A percentile compares a stretch with the other conserved stretches of the same genome.
phyloP scores from a whole-genome alignment of 2,113 vertebrate genomes.

The Corynorhinus townsendii region DNA sequence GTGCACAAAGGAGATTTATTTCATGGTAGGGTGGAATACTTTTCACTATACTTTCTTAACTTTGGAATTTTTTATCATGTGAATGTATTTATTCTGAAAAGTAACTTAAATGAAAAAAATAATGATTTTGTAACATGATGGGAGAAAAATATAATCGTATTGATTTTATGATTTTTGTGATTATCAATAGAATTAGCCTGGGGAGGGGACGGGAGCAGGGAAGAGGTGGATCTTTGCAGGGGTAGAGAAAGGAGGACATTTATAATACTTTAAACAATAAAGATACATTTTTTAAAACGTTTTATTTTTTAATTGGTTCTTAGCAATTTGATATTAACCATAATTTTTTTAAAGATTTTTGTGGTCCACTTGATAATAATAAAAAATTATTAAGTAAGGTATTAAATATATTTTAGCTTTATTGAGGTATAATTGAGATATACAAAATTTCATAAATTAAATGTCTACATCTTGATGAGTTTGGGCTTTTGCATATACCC shows the following conservation, averaged over 20 bases:
- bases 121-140: neutral
- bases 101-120: conserved; percentile 33
- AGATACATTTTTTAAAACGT: neutral
- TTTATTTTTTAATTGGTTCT: neutral
- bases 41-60: neutral
- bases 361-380: neutral
- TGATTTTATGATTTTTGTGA: neutral
- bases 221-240: too few species aligned
- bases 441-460: neutral
- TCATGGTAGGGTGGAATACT: neutral
- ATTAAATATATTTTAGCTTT: neutral
- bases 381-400: neutral
- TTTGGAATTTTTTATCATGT: neutral
- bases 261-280: too few species aligned
- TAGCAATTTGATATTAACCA: neutral
- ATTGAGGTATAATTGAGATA: neutral
- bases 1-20: neutral
- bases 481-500: neutral
- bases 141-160: neutral
- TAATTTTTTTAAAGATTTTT: neutral
- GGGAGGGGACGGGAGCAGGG: too few species aligned
- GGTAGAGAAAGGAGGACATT: too few species aligned
- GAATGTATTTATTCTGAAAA: neutral
- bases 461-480: neutral
- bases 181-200: neutral